Evolutionary conservation across 1,140 invertebrate species (phyloP).

Genomic region (Drosophila sturtevanti): DNA sequence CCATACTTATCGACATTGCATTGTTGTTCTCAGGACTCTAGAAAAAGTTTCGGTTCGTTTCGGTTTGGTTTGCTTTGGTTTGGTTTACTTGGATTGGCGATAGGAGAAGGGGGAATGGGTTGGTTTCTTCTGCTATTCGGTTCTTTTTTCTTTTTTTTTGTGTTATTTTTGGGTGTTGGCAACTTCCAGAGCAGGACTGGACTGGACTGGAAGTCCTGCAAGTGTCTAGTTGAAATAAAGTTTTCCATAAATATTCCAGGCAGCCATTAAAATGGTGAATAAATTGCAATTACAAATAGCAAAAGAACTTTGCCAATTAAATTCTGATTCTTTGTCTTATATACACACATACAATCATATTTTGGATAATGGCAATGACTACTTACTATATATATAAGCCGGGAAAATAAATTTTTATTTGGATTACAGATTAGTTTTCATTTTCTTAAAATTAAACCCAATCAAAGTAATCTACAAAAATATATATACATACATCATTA

Average conservation of each 20-base stretch:
- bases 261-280: constrained; percentile 46
- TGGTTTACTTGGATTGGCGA: neutral
- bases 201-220: constrained; percentile 53
- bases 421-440: too few species aligned
- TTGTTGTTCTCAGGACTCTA: constrained; percentile 55
- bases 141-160: neutral
- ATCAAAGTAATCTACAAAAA: too few species aligned
- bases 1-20: constrained; percentile 77
- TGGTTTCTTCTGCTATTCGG: constrained; percentile 33
- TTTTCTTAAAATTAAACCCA: too few species aligned
- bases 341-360: too few species aligned
- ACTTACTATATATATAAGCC: neutral
- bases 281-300: constrained; percentile 69
- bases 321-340: neutral
- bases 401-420: too few species aligned
- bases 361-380: neutral
- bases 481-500: too few species aligned
- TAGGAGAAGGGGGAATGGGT: too few species aligned
- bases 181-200: constrained; percentile 26
- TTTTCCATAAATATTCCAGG: constrained; percentile 37
- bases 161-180: constrained; percentile 18
- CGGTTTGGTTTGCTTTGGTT: neutral
- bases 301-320: constrained; percentile 4
- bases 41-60: constrained; percentile 55
- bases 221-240: constrained; percentile 33